Percentiles rank a stretch among this genome's conserved stretches.
phyloP scores from a whole-genome alignment of 1,140 invertebrate genomes.

The Drosophila tani region DNA sequence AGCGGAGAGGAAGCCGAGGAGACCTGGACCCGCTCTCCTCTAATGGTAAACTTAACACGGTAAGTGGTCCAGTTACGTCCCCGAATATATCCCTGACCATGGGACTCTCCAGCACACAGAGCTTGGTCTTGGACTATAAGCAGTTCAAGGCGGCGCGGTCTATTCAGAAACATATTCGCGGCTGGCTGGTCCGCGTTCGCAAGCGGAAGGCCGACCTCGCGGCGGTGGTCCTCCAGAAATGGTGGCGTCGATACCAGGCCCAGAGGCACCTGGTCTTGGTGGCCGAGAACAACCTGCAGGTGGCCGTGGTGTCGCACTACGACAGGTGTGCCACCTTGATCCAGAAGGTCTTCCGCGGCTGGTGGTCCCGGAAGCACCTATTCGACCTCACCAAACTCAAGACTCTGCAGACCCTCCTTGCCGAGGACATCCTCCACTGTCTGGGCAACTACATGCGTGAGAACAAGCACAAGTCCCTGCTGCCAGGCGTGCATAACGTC shows the following conservation, averaged over 20 bases:
- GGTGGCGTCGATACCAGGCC: conserved; percentile 41
- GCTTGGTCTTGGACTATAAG: conserved; percentile 54
- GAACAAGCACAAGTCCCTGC: background rate
- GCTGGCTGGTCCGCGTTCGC: conserved; percentile 15
- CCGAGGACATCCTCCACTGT: conserved; percentile 1
- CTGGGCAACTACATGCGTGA: background rate
- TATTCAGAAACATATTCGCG: conserved; percentile 52
- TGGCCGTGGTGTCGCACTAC: background rate
- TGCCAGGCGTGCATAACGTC: conserved; percentile 16
- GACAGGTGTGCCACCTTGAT: conserved; percentile 31
- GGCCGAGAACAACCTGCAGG: conserved; percentile 25
- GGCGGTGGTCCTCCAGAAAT: conserved; percentile 36
- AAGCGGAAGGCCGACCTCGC: background rate
- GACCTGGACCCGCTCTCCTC: background rate
- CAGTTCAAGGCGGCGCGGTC: conserved; percentile 64
- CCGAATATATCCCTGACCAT: background rate
- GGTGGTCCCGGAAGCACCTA: conserved; percentile 51
- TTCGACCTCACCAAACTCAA: conserved; percentile 19
- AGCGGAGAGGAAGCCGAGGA: background rate
- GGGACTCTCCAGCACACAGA: background rate
- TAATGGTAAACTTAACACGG: background rate
- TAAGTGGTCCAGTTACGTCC: background rate
- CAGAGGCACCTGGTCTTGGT: background rate
- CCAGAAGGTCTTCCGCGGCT: conserved; percentile 64
- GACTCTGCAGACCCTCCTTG: background rate